Percentiles rank a stretch among this genome's conserved stretches.
Evolutionary conservation across 2,113 vertebrate genomes (phyloP).

Genomic region (Xyrauchen texanus): DNA sequence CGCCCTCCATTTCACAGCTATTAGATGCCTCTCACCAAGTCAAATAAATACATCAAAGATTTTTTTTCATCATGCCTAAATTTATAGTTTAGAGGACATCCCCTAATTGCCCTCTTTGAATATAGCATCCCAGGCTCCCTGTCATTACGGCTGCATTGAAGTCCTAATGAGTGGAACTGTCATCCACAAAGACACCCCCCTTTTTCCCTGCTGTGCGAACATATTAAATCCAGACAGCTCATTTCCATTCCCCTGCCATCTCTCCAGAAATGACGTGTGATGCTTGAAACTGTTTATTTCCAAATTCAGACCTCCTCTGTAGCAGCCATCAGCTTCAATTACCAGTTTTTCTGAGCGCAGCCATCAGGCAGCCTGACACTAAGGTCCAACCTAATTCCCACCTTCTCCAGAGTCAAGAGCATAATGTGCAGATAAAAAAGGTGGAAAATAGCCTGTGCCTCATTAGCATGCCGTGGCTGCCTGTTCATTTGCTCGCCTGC

Average conservation of each 20-base stretch:
- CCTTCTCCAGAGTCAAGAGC: slow-evolving; percentile 99
- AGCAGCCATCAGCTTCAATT: slow-evolving; percentile 99
- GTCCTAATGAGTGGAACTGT: slow-evolving; percentile 98
- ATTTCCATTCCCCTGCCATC: slow-evolving; percentile 99
- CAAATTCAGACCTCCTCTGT: slow-evolving; percentile 99
- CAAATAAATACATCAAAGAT: slow-evolving; percentile 58
- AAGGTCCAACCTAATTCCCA: slow-evolving; percentile 99
- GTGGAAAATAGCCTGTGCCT: slow-evolving; percentile 99
- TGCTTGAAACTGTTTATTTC: slow-evolving; percentile 99
- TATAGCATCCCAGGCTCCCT: slow-evolving; percentile 84
- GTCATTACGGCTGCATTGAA: slow-evolving; percentile 87
- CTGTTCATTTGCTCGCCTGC: slow-evolving; percentile 99
- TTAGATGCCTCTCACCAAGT: slow-evolving; percentile 39
- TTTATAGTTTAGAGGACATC: slow-evolving; percentile 68
- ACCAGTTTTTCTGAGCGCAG: slow-evolving; percentile 99
- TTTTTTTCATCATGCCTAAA: slow-evolving; percentile 58
- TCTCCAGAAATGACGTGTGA: slow-evolving; percentile 99
- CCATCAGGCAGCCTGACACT: slow-evolving; percentile 99
- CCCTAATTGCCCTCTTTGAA: slow-evolving; percentile 90
- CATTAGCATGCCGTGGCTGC: slow-evolving; percentile 99
- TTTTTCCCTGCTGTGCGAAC: slow-evolving; percentile 94
- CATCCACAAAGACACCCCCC: slow-evolving; percentile 88
- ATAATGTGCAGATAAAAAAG: slow-evolving; percentile 99
- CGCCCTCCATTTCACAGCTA: no score
- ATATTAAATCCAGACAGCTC: slow-evolving; percentile 98